phyloP scores from a whole-genome alignment of 35 echinoderm and acorn worm genomes.

The Diadema setosum region DNA sequence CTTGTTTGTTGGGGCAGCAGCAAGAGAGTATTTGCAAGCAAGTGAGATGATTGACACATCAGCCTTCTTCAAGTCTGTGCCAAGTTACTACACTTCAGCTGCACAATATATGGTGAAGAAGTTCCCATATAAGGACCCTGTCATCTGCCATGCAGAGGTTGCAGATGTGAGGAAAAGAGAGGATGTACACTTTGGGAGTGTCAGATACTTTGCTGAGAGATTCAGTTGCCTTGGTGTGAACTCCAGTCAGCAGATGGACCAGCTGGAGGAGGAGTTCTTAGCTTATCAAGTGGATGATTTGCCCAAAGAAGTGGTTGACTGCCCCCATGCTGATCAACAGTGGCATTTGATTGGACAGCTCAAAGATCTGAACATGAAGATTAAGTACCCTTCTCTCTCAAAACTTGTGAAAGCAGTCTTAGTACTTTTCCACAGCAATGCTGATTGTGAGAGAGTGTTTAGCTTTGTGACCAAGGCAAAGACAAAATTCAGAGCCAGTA shows the following conservation, averaged over 20 bases:
- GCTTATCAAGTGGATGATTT: background rate
- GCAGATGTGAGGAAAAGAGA: constrained; percentile 20
- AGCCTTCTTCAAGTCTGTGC: constrained; percentile 7
- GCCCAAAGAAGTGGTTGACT: background rate
- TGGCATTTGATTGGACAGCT: constrained; percentile 38
- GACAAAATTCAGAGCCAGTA: background rate
- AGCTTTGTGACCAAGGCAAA: constrained; percentile 14
- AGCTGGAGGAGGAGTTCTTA: constrained; percentile 17
- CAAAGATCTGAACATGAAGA: constrained; percentile 12
- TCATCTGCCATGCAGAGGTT: constrained; percentile 17
- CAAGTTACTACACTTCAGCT: constrained; percentile 1
- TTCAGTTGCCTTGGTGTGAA: constrained; percentile 29
- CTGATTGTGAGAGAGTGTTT: constrained; percentile 53
- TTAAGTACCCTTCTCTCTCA: constrained; percentile 7
- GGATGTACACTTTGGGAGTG: background rate
- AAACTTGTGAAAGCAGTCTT: constrained; percentile 26
- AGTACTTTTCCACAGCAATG: constrained; percentile 46
- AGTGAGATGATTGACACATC: background rate
- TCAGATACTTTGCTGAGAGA: constrained; percentile 18
- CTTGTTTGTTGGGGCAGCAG: constrained; percentile 13
- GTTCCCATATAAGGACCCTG: constrained; percentile 26
- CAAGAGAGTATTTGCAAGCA: background rate
- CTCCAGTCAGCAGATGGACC: constrained; percentile 1
- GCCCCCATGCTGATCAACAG: background rate
- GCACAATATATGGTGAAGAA: constrained; percentile 36